phyloP scores from a whole-genome alignment of 2,113 vertebrate species.

The Sarotherodon lohbergeri region DNA sequence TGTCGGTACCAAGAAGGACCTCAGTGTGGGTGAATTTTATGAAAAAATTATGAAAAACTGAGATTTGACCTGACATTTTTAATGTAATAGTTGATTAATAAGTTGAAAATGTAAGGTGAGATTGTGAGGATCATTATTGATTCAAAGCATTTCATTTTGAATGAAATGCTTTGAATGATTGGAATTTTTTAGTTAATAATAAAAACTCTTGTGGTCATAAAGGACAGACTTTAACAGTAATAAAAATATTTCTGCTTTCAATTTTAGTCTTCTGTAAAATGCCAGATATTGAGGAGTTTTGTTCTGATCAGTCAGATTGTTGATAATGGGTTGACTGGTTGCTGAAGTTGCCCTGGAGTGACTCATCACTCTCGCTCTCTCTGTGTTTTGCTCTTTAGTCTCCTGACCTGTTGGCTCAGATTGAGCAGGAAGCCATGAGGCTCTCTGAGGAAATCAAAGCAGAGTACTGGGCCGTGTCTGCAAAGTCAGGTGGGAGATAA shows the following conservation, averaged over 20 bases:
- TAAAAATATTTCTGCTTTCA: background rate
- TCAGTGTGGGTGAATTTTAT: slow-evolving; percentile 79
- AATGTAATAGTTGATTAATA: background rate
- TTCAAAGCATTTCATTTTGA: background rate
- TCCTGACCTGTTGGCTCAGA: slow-evolving; percentile 76
- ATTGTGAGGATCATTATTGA: background rate
- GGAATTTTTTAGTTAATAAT: background rate
- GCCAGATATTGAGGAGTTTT: background rate
- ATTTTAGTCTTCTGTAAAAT: background rate
- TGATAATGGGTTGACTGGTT: background rate
- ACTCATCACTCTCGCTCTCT: background rate
- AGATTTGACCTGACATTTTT: background rate
- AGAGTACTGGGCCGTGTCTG: slow-evolving; percentile 93
- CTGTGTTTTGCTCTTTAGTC: slow-evolving; percentile 62
- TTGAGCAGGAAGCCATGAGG: slow-evolving; percentile 85
- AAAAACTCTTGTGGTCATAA: background rate
- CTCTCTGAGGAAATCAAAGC: slow-evolving; percentile 92
- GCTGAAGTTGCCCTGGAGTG: background rate
- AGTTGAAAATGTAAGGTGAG: background rate
- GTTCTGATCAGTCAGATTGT: background rate
- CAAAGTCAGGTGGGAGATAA: slow-evolving; percentile 82
- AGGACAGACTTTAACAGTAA: background rate
- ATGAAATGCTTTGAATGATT: background rate
- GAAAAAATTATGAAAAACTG: background rate
- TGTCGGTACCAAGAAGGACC: slow-evolving; percentile 94